phyloP scores from a whole-genome alignment of 2,888 invertebrate genomes.

The Dicyrtoma fusca region DNA sequence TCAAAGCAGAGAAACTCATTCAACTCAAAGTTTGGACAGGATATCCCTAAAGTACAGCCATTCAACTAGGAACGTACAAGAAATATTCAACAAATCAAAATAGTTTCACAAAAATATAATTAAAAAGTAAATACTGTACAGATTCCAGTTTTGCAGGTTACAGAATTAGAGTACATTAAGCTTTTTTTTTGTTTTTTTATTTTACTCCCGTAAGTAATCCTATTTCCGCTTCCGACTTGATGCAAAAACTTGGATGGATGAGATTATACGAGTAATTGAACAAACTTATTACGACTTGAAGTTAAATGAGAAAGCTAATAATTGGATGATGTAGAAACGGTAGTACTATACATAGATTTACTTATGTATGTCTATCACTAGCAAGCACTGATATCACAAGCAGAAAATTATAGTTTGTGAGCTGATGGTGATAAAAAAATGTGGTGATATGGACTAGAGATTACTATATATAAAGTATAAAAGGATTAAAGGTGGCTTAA shows the following conservation, averaged over 20 bases:
- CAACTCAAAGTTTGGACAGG: slow-evolving; percentile 46
- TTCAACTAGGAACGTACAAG: slow-evolving; percentile 1
- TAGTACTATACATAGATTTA: not conserved
- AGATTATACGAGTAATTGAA: slow-evolving; percentile 11
- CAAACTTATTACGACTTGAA: not conserved
- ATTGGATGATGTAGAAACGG: not conserved
- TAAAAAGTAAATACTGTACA: not conserved
- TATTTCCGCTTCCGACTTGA: too few relatives aligned
- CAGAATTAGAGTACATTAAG: too few relatives aligned
- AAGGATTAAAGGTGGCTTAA: slow-evolving; percentile 17
- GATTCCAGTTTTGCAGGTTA: too few relatives aligned
- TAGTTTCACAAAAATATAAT: not conserved
- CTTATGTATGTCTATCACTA: not conserved
- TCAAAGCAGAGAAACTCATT: slow-evolving; percentile 53
- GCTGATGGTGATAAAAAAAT: slow-evolving; percentile 19
- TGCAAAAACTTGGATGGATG: not conserved
- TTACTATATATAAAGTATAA: slow-evolving; percentile 12
- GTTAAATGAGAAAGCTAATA: not conserved
- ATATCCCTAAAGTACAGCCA: slow-evolving; percentile 27
- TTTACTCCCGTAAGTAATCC: not conserved
- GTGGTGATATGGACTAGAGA: slow-evolving; percentile 22
- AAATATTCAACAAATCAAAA: not conserved
- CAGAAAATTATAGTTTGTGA: not conserved
- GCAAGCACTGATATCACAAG: not conserved
- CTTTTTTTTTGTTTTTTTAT: too few relatives aligned